Base-by-base conservation (phyloP, 2,888 invertebrate genomes). In the Synanthedon myopaeformis region DNA sequence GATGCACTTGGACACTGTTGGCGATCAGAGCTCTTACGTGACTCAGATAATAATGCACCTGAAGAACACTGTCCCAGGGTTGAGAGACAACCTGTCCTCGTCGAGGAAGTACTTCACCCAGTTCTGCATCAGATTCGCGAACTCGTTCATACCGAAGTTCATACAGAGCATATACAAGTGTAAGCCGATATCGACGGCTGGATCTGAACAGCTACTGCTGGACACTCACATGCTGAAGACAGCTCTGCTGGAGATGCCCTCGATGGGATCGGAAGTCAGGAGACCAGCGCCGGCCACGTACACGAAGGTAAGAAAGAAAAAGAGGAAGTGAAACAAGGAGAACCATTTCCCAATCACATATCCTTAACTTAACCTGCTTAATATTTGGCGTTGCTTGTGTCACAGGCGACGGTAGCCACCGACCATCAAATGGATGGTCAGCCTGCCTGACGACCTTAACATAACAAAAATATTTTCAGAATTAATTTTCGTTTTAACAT, bases 41-140 rank as follows among this genome's bases (percentile, higher is more conserved):
- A 95, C 96, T 0, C 94, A 94, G 2, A 94, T 99, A 50, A 92
- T 95, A 1, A 90, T 92, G 61, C 95, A 97, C 67, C 89, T 99
- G 14, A 94, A 95, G 66, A 93, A 93, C 64, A 92, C 94, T 0
- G 92, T 98, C 14, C 98, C 99, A 0, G 88, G 92, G n/a, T 90
- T 98, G 3, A 83, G 99, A 53, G 97, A 98, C 73, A 94, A 95
- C 68, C 87, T 99, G 3, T 91, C 95, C 0, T 94, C 96, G 0
- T 97, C 98, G 0, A 89, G 98, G 52, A 99, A 99, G 83, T 99
- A 99, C 75, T 99, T 98, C 82, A 98, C 98, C 0, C 98, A 99
- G 72, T 95, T 99, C 73, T 99, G 99, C 74, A 94, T 97, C 19
- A 94, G 98, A 69, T 98, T 99, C 84, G 97, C 95, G 1, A 97